A percentile compares a stretch with the other conserved stretches of the same genome.
These are phyloP conservation scores for Gymnogyps californianus DNA, from an alignment of 2,113 vertebrate genomes.

Conservation along the genomic window DNA sequence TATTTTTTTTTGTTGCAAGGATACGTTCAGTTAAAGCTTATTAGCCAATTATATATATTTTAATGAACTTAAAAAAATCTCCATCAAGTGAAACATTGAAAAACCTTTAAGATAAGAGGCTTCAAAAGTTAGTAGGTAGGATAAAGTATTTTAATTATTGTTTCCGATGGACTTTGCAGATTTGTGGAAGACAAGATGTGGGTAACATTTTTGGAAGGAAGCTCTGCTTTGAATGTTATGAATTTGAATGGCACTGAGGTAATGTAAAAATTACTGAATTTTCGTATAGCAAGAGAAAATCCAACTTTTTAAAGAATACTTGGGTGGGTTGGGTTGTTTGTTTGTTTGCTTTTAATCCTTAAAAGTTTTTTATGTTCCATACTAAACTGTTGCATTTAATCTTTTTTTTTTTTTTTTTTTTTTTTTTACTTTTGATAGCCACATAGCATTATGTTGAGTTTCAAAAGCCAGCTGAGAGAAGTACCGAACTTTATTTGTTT, in stretches of 20 bases:
- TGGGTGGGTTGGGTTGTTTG: not conserved
- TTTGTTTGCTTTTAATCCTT: not conserved
- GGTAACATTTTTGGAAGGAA: conserved; percentile 97
- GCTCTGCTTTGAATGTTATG: conserved; percentile 88
- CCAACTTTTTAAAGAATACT: not conserved
- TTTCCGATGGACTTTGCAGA: conserved; percentile 69
- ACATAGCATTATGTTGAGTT: not conserved
- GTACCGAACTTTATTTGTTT: not conserved
- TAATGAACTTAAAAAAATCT: not conserved
- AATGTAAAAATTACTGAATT: conserved; percentile 44
- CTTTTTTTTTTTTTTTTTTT: too few relatives aligned
- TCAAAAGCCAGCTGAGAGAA: not conserved
- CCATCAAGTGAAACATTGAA: not conserved
- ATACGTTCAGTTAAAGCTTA: not conserved
- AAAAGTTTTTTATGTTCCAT: not conserved
- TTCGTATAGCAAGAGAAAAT: not conserved
- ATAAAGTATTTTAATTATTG: not conserved
- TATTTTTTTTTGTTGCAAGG: not conserved
- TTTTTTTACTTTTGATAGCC: not conserved
- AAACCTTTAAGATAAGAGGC: not conserved
- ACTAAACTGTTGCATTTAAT: not conserved
- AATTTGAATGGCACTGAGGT: conserved; percentile 88
- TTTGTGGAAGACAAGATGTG: conserved; percentile 99
- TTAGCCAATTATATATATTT: not conserved
- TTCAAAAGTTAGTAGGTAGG: not conserved